Evolutionary conservation across 2,888 invertebrate genomes (phyloP), one percentile per base, ranked within the genome.

Genomic region (Ophion obscuratus): DNA sequence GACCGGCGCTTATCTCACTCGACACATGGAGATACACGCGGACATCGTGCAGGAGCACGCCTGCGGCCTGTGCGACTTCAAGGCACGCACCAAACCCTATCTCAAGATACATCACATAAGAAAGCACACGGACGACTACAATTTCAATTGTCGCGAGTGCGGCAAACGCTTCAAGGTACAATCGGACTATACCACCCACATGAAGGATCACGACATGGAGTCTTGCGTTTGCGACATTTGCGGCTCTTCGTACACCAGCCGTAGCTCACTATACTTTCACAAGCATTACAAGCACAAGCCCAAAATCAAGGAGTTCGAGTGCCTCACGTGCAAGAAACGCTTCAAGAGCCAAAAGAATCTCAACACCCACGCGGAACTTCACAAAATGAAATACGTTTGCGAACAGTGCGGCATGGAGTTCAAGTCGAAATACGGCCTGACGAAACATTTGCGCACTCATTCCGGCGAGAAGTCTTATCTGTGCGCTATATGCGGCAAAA

Each of bases 141-240:
- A 95, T 71, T 96, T 95, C 86, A 95, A 95, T 0, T 96, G 95
- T 89, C 94, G 94, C 24, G 95, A 92, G 67, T 96, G 96, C 88
- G 95, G 94, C 0, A 95, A 95, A 89, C 92, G 94, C 11, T 96
- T 95, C 90, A 95, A 95, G 4, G 95, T 95, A 0, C 88, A 95
- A 1, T 95, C 95, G 1, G 95, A 95, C 94, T 95, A 89, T 93
- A 87, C 93, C 94, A 89, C 95, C 92, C 93, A 95, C 94, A 89
- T 95, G 94, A 93, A 92, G 68, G 91, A 93, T 59, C 93, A 93
- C 86, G 92, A 92, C 31, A 88, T 89, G 0, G 93, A 93, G 31
- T 91, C 92, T 1, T 92, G 92, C 74, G 90, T 93, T 1, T 93
- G 93, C 81, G 93, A 93, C 80, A 91, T 93, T 14, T 93, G 93